These are phyloP conservation scores for Nibea coibor DNA, from an alignment of 2,113 vertebrate genomes.

Conservation along the genomic window DNA sequence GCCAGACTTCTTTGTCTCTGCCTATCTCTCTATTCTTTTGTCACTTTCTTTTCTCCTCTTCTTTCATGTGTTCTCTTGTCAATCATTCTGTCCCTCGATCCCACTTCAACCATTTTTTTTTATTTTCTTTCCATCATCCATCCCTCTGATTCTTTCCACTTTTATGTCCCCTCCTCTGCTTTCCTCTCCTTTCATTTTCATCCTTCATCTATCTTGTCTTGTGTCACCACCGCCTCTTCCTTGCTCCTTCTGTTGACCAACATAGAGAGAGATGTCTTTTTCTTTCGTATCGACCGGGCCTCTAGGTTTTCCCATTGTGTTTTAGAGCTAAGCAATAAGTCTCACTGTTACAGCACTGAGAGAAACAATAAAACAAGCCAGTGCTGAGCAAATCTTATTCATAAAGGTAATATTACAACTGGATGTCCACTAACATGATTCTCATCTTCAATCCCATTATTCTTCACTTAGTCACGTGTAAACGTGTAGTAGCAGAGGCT, in stretches of 20 bases:
- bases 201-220: background rate
- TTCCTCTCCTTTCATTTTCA: background rate
- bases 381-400: slow-evolving; percentile 27
- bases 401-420: slow-evolving; percentile 21
- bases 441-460: slow-evolving; percentile 1
- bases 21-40: background rate
- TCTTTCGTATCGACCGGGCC: slow-evolving; percentile 35
- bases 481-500: slow-evolving; percentile 5
- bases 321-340: slow-evolving; percentile 31
- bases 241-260: background rate
- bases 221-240: background rate
- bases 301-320: slow-evolving; percentile 16
- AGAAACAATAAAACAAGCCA: slow-evolving; percentile 27
- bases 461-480: background rate
- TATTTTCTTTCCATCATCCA: background rate
- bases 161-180: background rate
- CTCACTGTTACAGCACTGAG: slow-evolving; percentile 9
- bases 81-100: background rate
- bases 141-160: background rate
- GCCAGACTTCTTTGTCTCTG: slow-evolving; percentile 3
- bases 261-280: background rate
- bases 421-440: background rate
- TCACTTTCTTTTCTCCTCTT: slow-evolving; percentile 12
- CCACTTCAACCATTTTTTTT: background rate
- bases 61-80: background rate